Evolutionary conservation across 2,797 vertebrate species (phyloP).

Genomic region (Heliangelus exortis): DNA sequence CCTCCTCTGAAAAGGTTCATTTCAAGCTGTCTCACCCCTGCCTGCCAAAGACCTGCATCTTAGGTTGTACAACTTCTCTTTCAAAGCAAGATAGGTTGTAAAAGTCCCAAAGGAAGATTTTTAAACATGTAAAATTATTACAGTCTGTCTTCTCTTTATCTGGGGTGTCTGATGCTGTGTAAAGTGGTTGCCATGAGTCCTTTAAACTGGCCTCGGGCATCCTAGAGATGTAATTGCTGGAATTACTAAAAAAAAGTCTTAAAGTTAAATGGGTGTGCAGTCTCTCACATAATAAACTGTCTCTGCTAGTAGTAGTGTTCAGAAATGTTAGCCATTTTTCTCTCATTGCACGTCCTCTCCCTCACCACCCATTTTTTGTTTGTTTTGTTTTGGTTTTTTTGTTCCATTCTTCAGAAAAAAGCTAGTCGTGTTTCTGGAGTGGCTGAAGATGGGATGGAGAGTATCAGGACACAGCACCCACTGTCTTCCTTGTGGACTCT

Average conservation of each 20-base stretch:
- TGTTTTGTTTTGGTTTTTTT: fast-evolving
- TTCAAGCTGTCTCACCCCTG: neutral
- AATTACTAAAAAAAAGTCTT: neutral
- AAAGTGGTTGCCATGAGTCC: neutral
- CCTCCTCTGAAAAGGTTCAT: neutral
- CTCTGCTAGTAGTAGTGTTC: neutral
- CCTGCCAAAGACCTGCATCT: neutral
- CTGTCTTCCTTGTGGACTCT: slow-evolving; percentile 66
- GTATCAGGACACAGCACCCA: slow-evolving; percentile 44
- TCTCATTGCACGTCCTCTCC: neutral
- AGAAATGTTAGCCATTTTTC: neutral
- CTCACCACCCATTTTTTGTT: neutral
- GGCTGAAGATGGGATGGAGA: slow-evolving; percentile 73
- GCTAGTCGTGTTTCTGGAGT: slow-evolving; percentile 70
- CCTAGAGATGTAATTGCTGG: neutral
- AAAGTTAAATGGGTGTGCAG: neutral
- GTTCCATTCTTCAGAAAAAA: slow-evolving; percentile 70
- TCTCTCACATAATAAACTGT: neutral
- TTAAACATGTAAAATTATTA: neutral
- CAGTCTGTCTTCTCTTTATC: neutral
- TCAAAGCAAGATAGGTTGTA: neutral
- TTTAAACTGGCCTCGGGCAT: neutral
- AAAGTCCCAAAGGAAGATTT: neutral
- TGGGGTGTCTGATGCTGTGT: neutral
- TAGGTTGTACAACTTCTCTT: neutral